A percentile compares a stretch with the other conserved stretches of the same genome.
phyloP scores from a whole-genome alignment of 2,797 vertebrate genomes.

The Lophius americanus region DNA sequence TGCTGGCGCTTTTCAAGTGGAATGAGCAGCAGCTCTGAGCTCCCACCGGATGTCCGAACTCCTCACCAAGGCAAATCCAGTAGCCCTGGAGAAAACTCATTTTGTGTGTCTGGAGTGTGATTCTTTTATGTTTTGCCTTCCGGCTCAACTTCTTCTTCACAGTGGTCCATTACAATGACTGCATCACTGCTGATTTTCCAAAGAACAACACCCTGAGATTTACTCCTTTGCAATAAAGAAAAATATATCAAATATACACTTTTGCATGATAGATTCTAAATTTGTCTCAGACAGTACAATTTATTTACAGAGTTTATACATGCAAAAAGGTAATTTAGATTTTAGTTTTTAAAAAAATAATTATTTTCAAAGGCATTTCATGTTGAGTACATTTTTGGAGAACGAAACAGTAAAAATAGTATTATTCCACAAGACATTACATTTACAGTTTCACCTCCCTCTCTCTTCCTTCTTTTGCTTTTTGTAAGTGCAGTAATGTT shows the following conservation, averaged over 20 bases:
- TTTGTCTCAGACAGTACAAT: neutral
- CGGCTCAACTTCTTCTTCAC: too few species aligned
- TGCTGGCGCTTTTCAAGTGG: too few species aligned
- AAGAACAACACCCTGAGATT: too few species aligned
- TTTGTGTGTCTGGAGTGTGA: too few species aligned
- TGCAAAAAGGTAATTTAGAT: slow-evolving; percentile 4
- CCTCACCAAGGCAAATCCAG: too few species aligned
- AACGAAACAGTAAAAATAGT: neutral
- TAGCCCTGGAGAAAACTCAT: too few species aligned
- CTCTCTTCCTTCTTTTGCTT: neutral
- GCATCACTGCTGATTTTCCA: too few species aligned
- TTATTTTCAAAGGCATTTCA: slow-evolving; percentile 15
- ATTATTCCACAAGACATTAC: slow-evolving; percentile 8
- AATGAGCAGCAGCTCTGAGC: too few species aligned
- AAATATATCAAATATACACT: neutral
- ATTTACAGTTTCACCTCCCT: slow-evolving; percentile 11
- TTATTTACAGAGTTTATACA: neutral
- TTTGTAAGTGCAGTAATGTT: neutral
- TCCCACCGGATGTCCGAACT: too few species aligned
- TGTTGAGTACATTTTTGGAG: neutral
- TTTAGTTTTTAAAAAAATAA: neutral
- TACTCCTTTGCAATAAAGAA: neutral
- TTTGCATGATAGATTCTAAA: too few species aligned
- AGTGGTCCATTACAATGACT: too few species aligned
- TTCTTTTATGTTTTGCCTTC: too few species aligned